Percentiles rank a stretch among this genome's conserved stretches.
Conservation (phyloP, 2,113 vertebrate species). For the Eulacestoma nigropectus region DNA sequence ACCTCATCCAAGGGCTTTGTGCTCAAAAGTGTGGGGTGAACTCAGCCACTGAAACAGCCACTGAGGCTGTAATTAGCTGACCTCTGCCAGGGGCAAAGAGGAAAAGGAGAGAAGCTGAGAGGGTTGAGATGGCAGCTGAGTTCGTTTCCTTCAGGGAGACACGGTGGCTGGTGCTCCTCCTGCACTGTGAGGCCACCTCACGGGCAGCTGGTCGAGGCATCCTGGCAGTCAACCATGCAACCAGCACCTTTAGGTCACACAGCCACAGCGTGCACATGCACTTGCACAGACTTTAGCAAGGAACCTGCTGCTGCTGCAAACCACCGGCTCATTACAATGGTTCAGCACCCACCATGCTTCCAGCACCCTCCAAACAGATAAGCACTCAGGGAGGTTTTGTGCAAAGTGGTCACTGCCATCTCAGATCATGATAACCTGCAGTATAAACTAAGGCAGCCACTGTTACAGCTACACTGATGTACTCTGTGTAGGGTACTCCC, state of each 20-base stretch:
- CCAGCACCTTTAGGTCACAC: background rate
- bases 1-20: fast-evolving
- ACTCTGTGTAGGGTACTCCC: background rate
- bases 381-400: background rate
- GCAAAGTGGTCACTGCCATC: background rate
- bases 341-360: background rate
- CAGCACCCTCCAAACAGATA: background rate
- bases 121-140: background rate
- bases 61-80: background rate
- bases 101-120: background rate
- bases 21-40: fast-evolving
- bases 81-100: background rate
- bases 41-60: background rate
- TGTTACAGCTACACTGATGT: background rate
- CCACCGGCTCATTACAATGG: fast-evolving
- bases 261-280: fast-evolving
- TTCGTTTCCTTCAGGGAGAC: background rate
- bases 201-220: background rate
- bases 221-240: background rate
- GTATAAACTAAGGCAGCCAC: background rate
- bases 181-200: background rate
- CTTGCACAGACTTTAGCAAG: background rate
- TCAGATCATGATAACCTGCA: background rate
- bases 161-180: background rate
- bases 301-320: background rate